These are phyloP conservation scores for Drosophila quadrilineata DNA, from an alignment of 1,140 invertebrate species.

Conservation along the genomic window DNA sequence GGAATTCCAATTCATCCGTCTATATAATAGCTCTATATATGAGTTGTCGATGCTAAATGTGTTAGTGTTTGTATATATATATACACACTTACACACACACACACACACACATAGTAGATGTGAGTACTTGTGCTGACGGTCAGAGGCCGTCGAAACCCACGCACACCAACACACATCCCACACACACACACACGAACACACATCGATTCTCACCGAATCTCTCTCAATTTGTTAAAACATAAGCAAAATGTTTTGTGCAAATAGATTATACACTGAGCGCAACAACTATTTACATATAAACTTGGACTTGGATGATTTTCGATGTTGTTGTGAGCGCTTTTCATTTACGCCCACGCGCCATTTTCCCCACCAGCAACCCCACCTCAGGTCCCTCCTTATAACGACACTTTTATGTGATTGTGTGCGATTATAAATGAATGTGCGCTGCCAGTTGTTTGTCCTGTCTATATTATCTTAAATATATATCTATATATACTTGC, in stretches of 20 bases:
- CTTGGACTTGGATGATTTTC: conserved; percentile 67
- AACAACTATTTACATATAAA: conserved; percentile 53
- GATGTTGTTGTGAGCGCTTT: conserved; percentile 39
- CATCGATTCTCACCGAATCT: conserved; percentile 14
- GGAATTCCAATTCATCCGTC: conserved; percentile 76
- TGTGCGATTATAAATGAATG: conserved; percentile 21
- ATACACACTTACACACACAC: too few relatives aligned
- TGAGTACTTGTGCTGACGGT: conserved; percentile 54
- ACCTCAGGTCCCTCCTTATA: conserved; percentile 2
- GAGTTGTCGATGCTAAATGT: conserved; percentile 29
- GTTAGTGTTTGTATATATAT: conserved; percentile 44
- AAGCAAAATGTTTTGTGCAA: conserved; percentile 62
- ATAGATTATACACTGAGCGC: conserved; percentile 65
- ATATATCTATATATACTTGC: conserved; percentile 35
- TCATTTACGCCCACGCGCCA: conserved; percentile 60
- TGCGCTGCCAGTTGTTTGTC: conserved; percentile 61
- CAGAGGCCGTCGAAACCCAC: conserved; percentile 74
- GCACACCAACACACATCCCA: conserved; percentile 53
- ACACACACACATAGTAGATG: conserved; percentile 7
- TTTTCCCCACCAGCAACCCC: conserved; percentile 1
- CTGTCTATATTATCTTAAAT: conserved; percentile 46
- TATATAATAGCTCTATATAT: conserved; percentile 46
- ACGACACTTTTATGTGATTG: not conserved
- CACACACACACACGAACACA: conserved; percentile 62
- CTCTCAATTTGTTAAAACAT: conserved; percentile 28